Base-by-base conservation (phyloP, 1,140 invertebrate genomes). In the Scaptomyza montana region DNA sequence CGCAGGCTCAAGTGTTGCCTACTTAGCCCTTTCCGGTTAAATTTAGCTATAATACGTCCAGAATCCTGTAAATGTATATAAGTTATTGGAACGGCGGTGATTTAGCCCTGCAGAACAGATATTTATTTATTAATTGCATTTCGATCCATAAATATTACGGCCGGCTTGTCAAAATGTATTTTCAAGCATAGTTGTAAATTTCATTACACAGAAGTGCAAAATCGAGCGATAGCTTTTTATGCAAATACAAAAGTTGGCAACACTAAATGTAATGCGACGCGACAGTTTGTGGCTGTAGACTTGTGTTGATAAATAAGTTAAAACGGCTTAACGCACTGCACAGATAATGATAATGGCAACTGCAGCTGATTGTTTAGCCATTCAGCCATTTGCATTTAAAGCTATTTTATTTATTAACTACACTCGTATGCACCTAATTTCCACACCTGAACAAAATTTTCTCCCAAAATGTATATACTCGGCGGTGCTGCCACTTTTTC, bases 231-330 rank as follows among this genome's bases (percentile, higher is more conserved):
- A 36, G 56, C 33, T 39, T 47, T 45, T 62, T 61, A 46, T 28
- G 50, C 64, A 46, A 54, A 62, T 57, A 9, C 64, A 61, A 68
- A 69, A 75, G 71, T 67, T 79, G 80, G 76, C 80, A 82, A 73
- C 80, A 79, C 71, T 84, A 50, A 59, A 74, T 56, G 74, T 82
- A 82, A 81, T 82, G 79, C 78, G 78, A 81, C 78, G 78, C 78
- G 78, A 80, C 63, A 77, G 60, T 81, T 77, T 80, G 74, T 69
- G 78, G 79, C 56, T 69, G 60, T 33, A 25, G 30, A n/a, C 33
- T 57, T 65, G 60, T 66, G 51, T 62, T 67, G 51, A 47, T 57
- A 41, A 33, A 49, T 47, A n/a, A n/a, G 36, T 55, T 49, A 68
- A 59, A 41, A 73, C 45, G 13, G 13, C 41, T 10, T 60, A 57